Evolutionary conservation across 2,888 invertebrate species (phyloP).

Genomic region (Eilema depressum): DNA sequence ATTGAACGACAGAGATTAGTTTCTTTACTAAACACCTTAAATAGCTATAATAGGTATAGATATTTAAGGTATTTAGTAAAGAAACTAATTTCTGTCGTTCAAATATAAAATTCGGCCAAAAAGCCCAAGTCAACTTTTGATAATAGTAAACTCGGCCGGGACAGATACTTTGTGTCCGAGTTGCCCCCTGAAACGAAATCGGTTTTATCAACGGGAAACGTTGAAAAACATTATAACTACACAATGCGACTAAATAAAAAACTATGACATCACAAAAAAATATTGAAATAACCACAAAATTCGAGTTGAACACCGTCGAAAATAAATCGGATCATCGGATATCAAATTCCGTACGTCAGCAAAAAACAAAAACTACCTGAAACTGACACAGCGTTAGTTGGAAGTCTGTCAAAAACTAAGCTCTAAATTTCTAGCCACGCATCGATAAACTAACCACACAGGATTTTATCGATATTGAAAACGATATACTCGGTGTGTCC

Average conservation of each 20-base stretch:
- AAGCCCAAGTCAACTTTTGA: too few relatives aligned
- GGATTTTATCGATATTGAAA: conserved; percentile 25
- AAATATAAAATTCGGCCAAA: too few relatives aligned
- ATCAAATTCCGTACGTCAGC: conserved; percentile 32
- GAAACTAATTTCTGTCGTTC: too few relatives aligned
- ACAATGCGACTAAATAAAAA: not conserved
- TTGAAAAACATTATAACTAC: not conserved
- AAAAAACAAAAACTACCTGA: conserved; percentile 29
- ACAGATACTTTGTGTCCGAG: too few relatives aligned
- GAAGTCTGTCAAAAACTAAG: conserved; percentile 42
- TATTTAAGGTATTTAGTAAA: too few relatives aligned
- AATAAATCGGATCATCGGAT: conserved; percentile 48
- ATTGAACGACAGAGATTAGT: too few relatives aligned
- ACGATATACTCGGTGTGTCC: conserved; percentile 21
- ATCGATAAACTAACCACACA: not conserved
- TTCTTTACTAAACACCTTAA: too few relatives aligned
- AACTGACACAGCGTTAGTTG: conserved; percentile 45
- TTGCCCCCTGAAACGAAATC: too few relatives aligned
- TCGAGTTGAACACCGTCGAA: conserved; percentile 32
- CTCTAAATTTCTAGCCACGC: conserved; percentile 12
- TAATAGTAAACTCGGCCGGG: too few relatives aligned
- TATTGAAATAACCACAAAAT: conserved; percentile 23
- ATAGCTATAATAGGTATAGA: too few relatives aligned
- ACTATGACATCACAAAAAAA: not conserved
- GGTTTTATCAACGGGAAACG: too few relatives aligned